phyloP scores from a whole-genome alignment of 2,888 invertebrate species.

The Metallyticus violacea region DNA sequence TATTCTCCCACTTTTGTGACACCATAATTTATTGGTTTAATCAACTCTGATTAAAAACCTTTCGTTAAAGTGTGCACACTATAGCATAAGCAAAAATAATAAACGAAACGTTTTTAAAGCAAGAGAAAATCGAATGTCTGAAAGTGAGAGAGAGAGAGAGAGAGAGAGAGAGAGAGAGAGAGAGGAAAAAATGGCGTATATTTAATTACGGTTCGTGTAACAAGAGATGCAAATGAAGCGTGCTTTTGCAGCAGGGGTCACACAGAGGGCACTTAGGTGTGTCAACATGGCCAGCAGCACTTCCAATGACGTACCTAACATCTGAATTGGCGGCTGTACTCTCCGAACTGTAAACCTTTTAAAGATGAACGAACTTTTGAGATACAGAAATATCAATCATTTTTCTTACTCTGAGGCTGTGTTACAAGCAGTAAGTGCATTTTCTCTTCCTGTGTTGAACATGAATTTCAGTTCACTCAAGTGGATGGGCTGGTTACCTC shows the following conservation, averaged over 20 bases:
- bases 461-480: too few relatives aligned
- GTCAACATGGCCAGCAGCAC: not conserved
- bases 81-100: not conserved
- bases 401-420: not conserved
- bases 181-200: not conserved
- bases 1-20: not conserved
- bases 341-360: not conserved
- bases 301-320: not conserved
- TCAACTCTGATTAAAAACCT: not conserved
- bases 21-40: not conserved
- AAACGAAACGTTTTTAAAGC: not conserved
- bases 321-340: not conserved
- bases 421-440: not conserved
- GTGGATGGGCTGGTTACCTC: too few relatives aligned
- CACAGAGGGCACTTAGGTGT: not conserved
- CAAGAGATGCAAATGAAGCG: not conserved
- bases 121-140: not conserved
- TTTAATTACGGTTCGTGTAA: not conserved
- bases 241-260: not conserved
- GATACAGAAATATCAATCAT: not conserved
- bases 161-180: too few relatives aligned
- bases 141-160: not conserved
- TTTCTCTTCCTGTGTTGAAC: too few relatives aligned
- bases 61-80: not conserved
- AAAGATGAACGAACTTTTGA: not conserved